These are phyloP conservation scores for Ammodramus savannarum DNA, from an alignment of 2,113 vertebrate genomes.

Conservation along the genomic window DNA sequence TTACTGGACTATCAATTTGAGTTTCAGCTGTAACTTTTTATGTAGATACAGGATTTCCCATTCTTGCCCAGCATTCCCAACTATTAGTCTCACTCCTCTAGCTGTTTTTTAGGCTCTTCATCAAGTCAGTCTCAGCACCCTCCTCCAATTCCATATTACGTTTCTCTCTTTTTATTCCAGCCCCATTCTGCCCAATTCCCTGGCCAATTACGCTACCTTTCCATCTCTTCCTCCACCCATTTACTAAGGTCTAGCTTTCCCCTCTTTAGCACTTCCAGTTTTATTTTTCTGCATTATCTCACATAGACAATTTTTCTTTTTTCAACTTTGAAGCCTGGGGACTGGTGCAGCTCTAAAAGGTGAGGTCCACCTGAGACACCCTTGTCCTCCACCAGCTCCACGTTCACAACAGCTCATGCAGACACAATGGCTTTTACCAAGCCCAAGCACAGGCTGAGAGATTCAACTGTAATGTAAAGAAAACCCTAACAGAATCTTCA, in stretches of 20 bases:
- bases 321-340: not conserved
- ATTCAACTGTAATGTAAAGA: not conserved
- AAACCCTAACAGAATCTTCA: not conserved
- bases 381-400: not conserved
- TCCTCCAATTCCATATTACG: accelerated
- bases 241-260: not conserved
- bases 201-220: not conserved
- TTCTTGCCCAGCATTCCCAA: not conserved
- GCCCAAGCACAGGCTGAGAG: not conserved
- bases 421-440: not conserved
- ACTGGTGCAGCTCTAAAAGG: not conserved
- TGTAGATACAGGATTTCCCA: not conserved
- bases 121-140: not conserved
- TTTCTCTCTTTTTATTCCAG: not conserved
- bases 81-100: not conserved
- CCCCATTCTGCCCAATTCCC: not conserved
- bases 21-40: not conserved
- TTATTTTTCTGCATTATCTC: not conserved
- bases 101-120: not conserved
- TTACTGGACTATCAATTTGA: not conserved
- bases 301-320: not conserved
- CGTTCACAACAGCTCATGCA: not conserved
- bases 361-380: not conserved
- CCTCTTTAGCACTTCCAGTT: not conserved
- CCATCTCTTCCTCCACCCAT: not conserved